phyloP scores from a whole-genome alignment of 1,140 invertebrate genomes.

The Drosophila sucinea region DNA sequence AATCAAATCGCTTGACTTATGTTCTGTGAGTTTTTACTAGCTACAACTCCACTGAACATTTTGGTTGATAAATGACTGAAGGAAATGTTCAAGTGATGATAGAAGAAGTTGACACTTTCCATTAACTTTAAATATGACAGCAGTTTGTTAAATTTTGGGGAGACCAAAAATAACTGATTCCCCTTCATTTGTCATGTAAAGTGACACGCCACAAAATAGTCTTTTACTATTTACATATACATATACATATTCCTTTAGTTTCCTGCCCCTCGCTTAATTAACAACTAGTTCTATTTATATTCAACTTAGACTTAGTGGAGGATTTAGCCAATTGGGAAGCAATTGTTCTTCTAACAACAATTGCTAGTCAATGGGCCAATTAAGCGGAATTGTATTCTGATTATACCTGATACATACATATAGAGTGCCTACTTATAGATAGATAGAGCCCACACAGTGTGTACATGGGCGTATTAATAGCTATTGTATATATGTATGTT shows the following conservation, averaged over 20 bases:
- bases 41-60: background rate
- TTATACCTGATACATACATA: conserved; percentile 36
- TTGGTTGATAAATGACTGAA: conserved; percentile 45
- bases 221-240: background rate
- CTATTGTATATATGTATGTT: conserved; percentile 45
- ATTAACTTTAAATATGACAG: conserved; percentile 32
- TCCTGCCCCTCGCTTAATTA: background rate
- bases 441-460: conserved; percentile 19
- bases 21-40: background rate
- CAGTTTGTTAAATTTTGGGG: conserved; percentile 30
- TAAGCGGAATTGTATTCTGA: conserved; percentile 49
- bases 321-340: conserved; percentile 26
- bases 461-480: conserved; percentile 46
- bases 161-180: conserved; percentile 20
- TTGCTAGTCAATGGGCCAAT: conserved; percentile 53
- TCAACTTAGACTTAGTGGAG: conserved; percentile 16
- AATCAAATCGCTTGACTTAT: background rate
- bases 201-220: conserved; percentile 22
- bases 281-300: conserved; percentile 47
- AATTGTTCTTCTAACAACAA: conserved; percentile 12
- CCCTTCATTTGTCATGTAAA: conserved; percentile 54
- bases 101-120: conserved; percentile 29
- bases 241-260: background rate
- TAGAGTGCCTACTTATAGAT: conserved; percentile 6
- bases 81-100: conserved; percentile 37